Conservation (phyloP, 1,140 invertebrate genomes). For the Sesamia nonagrioides region DNA sequence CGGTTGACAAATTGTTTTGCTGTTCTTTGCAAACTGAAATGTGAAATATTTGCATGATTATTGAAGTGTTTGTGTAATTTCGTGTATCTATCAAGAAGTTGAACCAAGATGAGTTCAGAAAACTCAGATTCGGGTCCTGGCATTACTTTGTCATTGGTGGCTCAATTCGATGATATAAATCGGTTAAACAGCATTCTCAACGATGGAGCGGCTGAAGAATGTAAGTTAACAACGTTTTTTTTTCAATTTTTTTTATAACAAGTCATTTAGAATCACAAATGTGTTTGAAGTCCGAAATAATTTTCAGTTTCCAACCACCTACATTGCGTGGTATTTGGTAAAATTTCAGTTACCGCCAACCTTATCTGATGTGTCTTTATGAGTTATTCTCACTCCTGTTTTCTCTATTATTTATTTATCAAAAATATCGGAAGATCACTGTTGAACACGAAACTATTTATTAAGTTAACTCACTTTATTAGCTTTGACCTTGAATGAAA, state of each 20-base stretch:
- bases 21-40: slow-evolving; percentile 50
- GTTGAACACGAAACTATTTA: too few species aligned
- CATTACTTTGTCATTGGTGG: slow-evolving; percentile 76
- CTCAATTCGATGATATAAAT: slow-evolving; percentile 90
- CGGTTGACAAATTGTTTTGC: slow-evolving; percentile 42
- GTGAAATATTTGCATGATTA: slow-evolving; percentile 47
- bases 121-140: slow-evolving; percentile 74
- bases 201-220: slow-evolving; percentile 90
- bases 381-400: not conserved
- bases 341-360: not conserved
- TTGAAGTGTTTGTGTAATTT: slow-evolving; percentile 35
- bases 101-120: slow-evolving; percentile 77
- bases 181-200: slow-evolving; percentile 90
- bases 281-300: not conserved
- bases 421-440: too few species aligned
- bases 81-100: slow-evolving; percentile 36
- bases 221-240: slow-evolving; percentile 75
- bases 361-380: not conserved
- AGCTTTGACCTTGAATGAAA: not conserved
- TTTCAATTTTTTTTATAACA: not conserved
- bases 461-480: too few species aligned
- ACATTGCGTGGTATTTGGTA: not conserved
- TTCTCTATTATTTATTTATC: too few species aligned
- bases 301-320: slow-evolving; percentile 7
- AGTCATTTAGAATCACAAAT: not conserved